phyloP scores from a whole-genome alignment of 2,113 vertebrate species.

The Coryphaenoides rupestris region DNA sequence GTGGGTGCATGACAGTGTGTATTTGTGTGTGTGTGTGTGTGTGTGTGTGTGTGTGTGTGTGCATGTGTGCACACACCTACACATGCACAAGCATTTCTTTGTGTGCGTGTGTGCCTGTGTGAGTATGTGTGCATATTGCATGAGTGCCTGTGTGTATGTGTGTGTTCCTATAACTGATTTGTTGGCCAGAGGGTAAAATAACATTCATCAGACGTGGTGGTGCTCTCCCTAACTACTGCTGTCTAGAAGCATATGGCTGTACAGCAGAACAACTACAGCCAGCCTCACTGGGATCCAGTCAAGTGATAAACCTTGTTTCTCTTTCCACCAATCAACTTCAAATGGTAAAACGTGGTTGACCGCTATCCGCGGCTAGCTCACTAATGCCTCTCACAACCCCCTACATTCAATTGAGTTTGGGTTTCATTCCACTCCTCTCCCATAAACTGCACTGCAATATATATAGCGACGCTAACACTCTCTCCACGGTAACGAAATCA shows the following conservation, averaged over 20 bases:
- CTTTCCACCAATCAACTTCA: slow-evolving; percentile 8
- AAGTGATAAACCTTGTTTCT: slow-evolving; percentile 8
- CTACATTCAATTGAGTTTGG: slow-evolving; percentile 7
- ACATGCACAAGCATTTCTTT: too few species aligned
- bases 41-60: too few species aligned
- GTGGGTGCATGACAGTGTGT: too few species aligned
- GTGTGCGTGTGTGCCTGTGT: too few species aligned
- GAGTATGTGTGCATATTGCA: neutral
- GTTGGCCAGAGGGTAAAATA: slow-evolving; percentile 2
- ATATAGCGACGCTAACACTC: neutral
- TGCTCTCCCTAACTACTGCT: slow-evolving; percentile 18
- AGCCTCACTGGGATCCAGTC: slow-evolving; percentile 14
- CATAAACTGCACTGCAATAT: slow-evolving; percentile 13
- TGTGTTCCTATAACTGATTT: neutral
- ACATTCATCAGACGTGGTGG: slow-evolving; percentile 19
- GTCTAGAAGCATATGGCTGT: slow-evolving; percentile 25
- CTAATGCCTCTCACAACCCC: slow-evolving; percentile 1
- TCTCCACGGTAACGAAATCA: too few species aligned
- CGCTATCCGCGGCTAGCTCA: slow-evolving; percentile 8
- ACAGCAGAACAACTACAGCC: neutral
- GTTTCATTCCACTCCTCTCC: neutral
- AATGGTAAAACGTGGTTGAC: slow-evolving; percentile 12
- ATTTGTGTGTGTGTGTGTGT: too few species aligned
- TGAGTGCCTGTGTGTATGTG: neutral
- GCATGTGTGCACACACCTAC: too few species aligned